Conservation (phyloP, 2,113 vertebrate genomes). For the Stegostoma tigrinum region DNA sequence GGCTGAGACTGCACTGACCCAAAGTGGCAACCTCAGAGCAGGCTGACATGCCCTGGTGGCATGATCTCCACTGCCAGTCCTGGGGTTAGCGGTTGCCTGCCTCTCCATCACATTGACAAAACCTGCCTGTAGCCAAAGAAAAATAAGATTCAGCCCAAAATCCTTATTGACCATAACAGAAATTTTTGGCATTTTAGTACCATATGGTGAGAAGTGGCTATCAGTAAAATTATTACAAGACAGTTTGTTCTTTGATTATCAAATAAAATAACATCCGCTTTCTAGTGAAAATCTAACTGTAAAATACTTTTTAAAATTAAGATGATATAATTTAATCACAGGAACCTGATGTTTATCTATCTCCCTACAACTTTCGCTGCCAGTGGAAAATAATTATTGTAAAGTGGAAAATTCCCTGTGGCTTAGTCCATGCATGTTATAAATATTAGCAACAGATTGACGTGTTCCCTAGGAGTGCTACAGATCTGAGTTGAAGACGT, state of each 20-base stretch:
- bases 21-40: too few relatives aligned
- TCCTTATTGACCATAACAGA: neutral
- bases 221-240: neutral
- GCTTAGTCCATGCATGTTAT: neutral
- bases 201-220: neutral
- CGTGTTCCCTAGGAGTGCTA: neutral
- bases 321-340: neutral
- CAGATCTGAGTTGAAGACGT: neutral
- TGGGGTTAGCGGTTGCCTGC: too few relatives aligned
- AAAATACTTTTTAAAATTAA: neutral
- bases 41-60: too few relatives aligned
- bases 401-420: neutral
- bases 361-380: neutral
- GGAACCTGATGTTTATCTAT: neutral
- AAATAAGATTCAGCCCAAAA: neutral
- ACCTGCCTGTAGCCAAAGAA: too few relatives aligned
- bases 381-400: neutral
- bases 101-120: too few relatives aligned
- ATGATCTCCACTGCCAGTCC: too few relatives aligned
- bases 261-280: neutral
- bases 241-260: neutral
- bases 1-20: too few relatives aligned
- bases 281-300: neutral
- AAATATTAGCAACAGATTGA: neutral
- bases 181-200: neutral